A percentile compares a stretch with the other conserved stretches of the same genome.
Evolutionary conservation across 2,888 invertebrate genomes (phyloP).

Genomic region (Acheta domesticus): DNA sequence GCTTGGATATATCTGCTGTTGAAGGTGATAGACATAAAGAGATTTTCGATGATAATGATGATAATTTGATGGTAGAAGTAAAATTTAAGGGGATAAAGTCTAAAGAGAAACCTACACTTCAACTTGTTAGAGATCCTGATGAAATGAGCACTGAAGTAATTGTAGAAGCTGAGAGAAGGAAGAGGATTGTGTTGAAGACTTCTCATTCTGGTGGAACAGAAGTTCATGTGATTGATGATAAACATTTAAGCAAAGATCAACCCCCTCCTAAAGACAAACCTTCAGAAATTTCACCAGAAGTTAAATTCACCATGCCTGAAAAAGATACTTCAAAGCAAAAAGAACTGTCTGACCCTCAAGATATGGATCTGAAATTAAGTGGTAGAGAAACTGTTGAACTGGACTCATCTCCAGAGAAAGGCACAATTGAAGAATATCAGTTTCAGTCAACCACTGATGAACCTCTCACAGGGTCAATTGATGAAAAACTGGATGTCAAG

Average conservation of each 20-base stretch:
- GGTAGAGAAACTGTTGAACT: too few species aligned
- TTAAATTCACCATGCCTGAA: conserved; percentile 38
- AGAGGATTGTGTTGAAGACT: conserved; percentile 70
- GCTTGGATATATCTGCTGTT: conserved; percentile 43
- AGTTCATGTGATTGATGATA: too few species aligned
- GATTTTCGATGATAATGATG: conserved; percentile 28
- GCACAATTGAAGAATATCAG: too few species aligned
- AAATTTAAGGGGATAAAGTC: conserved; percentile 55
- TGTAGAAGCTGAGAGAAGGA: conserved; percentile 77
- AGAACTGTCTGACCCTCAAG: too few species aligned
- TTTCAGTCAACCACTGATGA: conserved; percentile 25
- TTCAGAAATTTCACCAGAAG: conserved; percentile 42
- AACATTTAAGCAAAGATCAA: too few species aligned
- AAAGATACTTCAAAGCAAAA: too few species aligned
- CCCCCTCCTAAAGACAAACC: conserved; percentile 38
- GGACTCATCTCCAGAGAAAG: too few species aligned
- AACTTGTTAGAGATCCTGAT: conserved; percentile 68
- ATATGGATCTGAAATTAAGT: too few species aligned
- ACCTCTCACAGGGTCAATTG: conserved; percentile 38
- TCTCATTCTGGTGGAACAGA: conserved; percentile 48
- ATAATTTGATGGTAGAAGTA: conserved; percentile 64
- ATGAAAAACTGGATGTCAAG: conserved; percentile 28
- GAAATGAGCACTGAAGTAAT: conserved; percentile 78
- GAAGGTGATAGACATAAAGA: conserved; percentile 43
- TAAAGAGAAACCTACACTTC: neutral